These are phyloP conservation scores for Sarcophilus harrisii DNA, from an alignment of 2,797 vertebrate species.

Conservation along the genomic window DNA sequence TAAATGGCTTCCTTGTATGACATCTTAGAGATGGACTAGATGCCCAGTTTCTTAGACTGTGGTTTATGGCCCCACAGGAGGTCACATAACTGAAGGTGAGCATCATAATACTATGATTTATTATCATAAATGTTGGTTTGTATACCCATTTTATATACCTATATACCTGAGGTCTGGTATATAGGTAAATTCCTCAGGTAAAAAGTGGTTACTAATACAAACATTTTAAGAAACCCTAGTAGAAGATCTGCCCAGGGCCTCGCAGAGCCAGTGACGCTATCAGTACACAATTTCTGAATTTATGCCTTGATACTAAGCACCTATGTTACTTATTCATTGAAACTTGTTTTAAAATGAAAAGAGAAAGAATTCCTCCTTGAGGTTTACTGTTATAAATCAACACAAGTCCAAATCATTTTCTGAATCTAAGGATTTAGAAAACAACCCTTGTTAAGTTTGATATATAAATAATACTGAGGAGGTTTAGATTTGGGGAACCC, in stretches of 20 bases:
- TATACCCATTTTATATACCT: too few species aligned
- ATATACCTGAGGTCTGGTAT: too few species aligned
- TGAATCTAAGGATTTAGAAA: not conserved
- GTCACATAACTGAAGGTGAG: too few species aligned
- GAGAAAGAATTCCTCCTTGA: not conserved
- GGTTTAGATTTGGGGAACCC: too few species aligned
- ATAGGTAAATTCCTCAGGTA: too few species aligned
- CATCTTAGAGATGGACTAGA: not conserved
- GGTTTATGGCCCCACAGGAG: too few species aligned
- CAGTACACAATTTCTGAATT: conserved; percentile 5
- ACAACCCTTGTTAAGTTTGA: not conserved
- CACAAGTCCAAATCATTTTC: conserved; percentile 4
- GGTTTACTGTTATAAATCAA: not conserved
- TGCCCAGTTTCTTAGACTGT: too few species aligned
- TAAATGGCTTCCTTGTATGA: not conserved
- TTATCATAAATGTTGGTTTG: too few species aligned
- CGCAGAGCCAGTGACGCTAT: not conserved
- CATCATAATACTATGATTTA: too few species aligned
- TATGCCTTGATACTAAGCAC: not conserved
- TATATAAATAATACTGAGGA: conserved; percentile 2
- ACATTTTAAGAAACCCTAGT: too few species aligned
- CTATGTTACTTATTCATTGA: not conserved
- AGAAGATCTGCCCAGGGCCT: not conserved
- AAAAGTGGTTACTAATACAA: too few species aligned
- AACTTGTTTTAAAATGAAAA: not conserved